Evolutionary conservation across 2,888 invertebrate genomes (phyloP).

Genomic region (Eilema depressum): DNA sequence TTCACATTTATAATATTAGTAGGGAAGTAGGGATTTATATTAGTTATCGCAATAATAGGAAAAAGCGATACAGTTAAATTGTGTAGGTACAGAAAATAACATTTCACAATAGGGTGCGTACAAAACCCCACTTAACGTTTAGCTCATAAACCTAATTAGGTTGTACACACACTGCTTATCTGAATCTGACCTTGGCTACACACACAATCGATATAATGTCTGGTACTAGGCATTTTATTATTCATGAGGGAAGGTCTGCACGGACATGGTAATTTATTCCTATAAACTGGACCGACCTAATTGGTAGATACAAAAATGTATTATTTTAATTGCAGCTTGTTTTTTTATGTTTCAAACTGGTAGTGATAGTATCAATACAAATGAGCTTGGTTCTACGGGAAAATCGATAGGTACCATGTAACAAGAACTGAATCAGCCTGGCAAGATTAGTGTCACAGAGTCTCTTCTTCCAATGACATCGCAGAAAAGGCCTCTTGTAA

Average conservation of each 20-base stretch:
- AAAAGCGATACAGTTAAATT: background rate
- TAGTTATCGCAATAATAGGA: background rate
- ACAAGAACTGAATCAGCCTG: too few relatives aligned
- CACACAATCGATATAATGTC: conserved; percentile 54
- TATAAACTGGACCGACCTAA: background rate
- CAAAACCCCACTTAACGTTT: background rate
- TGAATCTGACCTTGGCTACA: conserved; percentile 47
- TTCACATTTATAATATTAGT: too few relatives aligned
- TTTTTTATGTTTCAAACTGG: background rate
- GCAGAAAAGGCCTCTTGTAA: too few relatives aligned
- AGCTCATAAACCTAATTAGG: conserved; percentile 16
- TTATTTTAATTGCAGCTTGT: background rate
- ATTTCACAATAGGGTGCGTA: background rate
- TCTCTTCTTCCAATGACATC: too few relatives aligned
- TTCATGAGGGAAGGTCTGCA: conserved; percentile 20
- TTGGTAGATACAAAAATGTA: background rate
- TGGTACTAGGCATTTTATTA: conserved; percentile 40
- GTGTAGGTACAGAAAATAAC: background rate
- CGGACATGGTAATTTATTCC: conserved; percentile 7
- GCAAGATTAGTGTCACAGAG: too few relatives aligned
- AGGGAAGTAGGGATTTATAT: too few relatives aligned
- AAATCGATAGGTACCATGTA: background rate
- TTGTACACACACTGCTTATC: conserved; percentile 27
- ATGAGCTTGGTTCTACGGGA: background rate
- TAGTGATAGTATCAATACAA: background rate